Evolutionary conservation across 2,797 vertebrate species (phyloP).

Genomic region (Pangasius krempfi): DNA sequence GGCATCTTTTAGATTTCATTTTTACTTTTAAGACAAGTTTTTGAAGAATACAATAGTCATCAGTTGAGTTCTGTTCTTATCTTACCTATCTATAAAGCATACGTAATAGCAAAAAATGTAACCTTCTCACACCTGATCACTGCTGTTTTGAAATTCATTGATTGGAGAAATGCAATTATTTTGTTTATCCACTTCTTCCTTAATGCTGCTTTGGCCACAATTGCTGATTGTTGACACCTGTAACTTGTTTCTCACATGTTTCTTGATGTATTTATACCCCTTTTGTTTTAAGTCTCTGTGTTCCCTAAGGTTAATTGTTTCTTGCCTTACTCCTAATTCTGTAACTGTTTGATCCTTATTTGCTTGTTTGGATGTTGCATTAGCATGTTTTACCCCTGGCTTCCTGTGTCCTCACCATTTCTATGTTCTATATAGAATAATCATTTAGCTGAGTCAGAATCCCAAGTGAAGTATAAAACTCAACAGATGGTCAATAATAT

Average conservation of each 20-base stretch:
- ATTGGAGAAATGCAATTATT: background rate
- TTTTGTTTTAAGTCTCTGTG: background rate
- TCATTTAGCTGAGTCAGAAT: background rate
- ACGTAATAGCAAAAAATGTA: background rate
- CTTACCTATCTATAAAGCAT: background rate
- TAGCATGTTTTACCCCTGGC: background rate
- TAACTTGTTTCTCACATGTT: background rate
- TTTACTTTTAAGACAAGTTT: background rate
- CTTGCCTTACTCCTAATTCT: background rate
- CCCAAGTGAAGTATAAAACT: background rate
- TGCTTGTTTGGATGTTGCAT: background rate
- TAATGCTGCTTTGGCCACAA: background rate
- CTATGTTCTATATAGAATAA: background rate
- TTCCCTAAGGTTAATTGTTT: background rate
- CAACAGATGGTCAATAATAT: background rate
- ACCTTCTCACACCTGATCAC: background rate
- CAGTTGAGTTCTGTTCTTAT: background rate
- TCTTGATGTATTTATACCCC: background rate
- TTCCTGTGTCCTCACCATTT: background rate
- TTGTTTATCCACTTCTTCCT: background rate
- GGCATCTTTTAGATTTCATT: background rate
- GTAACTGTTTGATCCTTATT: background rate
- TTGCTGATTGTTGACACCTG: background rate
- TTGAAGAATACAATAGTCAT: background rate
- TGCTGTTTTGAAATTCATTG: background rate